phyloP scores from a whole-genome alignment of 2,888 invertebrate genomes.

The Aelia acuminata region DNA sequence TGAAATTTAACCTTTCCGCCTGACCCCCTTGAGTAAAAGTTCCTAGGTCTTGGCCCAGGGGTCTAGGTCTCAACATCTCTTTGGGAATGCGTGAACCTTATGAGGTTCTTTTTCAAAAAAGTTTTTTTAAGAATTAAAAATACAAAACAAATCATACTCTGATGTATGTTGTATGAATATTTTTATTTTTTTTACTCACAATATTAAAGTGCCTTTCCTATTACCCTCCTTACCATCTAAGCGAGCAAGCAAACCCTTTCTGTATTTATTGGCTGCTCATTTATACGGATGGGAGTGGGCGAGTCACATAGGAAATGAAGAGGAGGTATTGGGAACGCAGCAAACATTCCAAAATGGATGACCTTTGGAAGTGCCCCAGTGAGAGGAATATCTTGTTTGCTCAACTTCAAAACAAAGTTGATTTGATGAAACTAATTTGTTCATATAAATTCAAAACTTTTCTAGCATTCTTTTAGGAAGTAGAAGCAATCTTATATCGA shows the following conservation, averaged over 20 bases:
- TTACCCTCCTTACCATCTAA: neutral
- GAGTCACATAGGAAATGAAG: neutral
- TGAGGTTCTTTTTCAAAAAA: no score
- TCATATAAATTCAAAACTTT: neutral
- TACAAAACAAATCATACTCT: no score
- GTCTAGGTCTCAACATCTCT: slow-evolving; percentile 23
- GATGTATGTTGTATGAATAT: no score
- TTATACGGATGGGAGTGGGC: neutral
- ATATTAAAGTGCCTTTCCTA: no score
- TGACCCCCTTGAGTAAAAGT: slow-evolving; percentile 48
- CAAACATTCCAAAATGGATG: neutral
- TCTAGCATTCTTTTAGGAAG: neutral
- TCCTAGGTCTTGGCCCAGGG: neutral
- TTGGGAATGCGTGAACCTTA: neutral
- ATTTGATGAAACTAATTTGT: neutral
- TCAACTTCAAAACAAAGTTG: neutral
- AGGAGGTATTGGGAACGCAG: neutral
- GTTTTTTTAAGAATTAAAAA: no score
- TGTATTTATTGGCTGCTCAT: neutral
- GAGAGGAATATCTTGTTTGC: neutral
- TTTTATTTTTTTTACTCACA: no score
- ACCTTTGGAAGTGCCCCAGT: neutral
- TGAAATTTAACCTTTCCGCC: slow-evolving; percentile 43
- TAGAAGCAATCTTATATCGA: neutral
- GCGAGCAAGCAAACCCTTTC: neutral